Conservation (phyloP, 2,888 invertebrate species). For the Pseudoips prasinana region DNA sequence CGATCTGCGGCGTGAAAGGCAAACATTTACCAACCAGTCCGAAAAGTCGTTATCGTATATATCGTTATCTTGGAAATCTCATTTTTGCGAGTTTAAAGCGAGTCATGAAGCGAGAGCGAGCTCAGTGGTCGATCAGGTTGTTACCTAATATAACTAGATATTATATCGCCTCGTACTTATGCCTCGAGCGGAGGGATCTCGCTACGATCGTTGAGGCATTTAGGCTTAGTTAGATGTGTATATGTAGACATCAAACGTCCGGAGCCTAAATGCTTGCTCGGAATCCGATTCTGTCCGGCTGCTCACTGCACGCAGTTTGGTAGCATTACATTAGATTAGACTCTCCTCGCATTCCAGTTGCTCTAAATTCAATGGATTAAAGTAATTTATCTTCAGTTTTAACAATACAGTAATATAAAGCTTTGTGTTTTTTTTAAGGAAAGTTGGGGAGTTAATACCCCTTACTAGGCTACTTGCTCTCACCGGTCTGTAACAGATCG, state of each 20-base stretch:
- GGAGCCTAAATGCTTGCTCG: conserved; percentile 61
- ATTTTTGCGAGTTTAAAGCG: too few relatives aligned
- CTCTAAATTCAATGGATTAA: conserved; percentile 33
- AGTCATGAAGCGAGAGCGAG: too few relatives aligned
- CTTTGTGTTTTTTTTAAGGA: too few relatives aligned
- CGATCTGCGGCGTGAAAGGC: too few relatives aligned
- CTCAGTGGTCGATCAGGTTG: conserved; percentile 34
- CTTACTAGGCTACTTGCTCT: too few relatives aligned
- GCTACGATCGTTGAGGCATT: conserved; percentile 17
- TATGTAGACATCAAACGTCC: conserved; percentile 38
- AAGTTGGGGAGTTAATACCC: too few relatives aligned
- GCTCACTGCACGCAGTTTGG: conserved; percentile 58
- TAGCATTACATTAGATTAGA: conserved; percentile 74
- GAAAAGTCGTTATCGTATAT: too few relatives aligned
- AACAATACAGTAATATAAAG: too few relatives aligned
- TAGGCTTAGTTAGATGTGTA: conserved; percentile 27
- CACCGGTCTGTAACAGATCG: too few relatives aligned
- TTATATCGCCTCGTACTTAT: conserved; percentile 17
- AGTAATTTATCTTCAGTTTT: conserved; percentile 21
- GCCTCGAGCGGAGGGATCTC: conserved; percentile 14
- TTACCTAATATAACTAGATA: conserved; percentile 42
- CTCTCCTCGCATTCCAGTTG: conserved; percentile 63
- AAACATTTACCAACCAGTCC: too few relatives aligned
- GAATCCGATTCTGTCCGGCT: conserved; percentile 65
- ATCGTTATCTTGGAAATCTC: too few relatives aligned